Conservation (phyloP, 2,888 invertebrate species). For the Chloroclystis v-ata region DNA sequence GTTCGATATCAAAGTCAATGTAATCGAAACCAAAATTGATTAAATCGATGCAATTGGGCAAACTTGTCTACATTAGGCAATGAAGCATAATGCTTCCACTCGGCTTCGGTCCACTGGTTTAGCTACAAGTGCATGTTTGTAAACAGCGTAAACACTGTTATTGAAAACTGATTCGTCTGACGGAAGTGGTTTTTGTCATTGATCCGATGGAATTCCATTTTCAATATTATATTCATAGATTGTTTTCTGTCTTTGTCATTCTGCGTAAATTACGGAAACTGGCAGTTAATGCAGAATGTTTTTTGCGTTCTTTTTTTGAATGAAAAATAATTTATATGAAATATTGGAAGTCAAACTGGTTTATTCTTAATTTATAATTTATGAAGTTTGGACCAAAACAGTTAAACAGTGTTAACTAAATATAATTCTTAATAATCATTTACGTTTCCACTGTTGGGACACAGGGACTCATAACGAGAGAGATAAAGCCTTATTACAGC, state of each 20-base stretch:
- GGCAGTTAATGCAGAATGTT: too few relatives aligned
- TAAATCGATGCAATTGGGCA: constrained; percentile 16
- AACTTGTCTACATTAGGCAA: constrained; percentile 16
- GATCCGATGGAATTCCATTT: not conserved
- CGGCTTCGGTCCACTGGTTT: constrained; percentile 7
- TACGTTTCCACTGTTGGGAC: too few relatives aligned
- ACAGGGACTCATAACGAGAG: too few relatives aligned
- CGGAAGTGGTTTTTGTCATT: not conserved
- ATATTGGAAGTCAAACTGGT: too few relatives aligned
- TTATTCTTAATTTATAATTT: too few relatives aligned
- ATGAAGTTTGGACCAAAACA: too few relatives aligned
- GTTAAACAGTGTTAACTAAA: too few relatives aligned
- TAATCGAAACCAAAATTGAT: constrained; percentile 11
- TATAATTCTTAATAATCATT: too few relatives aligned
- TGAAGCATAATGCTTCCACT: constrained; percentile 9
- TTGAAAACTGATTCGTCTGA: not conserved
- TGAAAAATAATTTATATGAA: too few relatives aligned
- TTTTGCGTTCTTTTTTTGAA: too few relatives aligned
- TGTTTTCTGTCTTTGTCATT: not conserved
- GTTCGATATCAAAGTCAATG: not conserved
- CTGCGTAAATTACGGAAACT: too few relatives aligned
- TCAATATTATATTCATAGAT: not conserved
- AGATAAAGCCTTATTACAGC: too few relatives aligned
- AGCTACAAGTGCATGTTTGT: constrained; percentile 17
- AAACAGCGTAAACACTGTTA: constrained; percentile 10